A percentile compares a stretch with the other conserved stretches of the same genome.
Evolutionary conservation across 2,888 invertebrate species (phyloP).

Genomic region (Philhelius pedissequus): DNA sequence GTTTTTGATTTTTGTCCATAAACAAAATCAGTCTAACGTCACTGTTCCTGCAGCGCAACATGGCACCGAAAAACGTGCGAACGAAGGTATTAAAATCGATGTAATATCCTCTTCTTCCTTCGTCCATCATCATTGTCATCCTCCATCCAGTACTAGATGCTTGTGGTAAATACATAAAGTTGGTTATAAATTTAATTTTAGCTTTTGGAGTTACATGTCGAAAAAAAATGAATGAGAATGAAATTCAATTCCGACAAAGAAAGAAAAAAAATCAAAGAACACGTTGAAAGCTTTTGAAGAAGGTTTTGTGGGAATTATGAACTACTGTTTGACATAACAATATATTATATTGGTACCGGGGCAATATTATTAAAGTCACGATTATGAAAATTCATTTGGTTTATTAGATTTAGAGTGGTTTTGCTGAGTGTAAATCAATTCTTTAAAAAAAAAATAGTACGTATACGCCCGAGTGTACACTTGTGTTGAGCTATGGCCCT

Average conservation of each 20-base stretch:
- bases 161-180: background rate
- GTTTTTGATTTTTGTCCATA: too few species aligned
- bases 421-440: background rate
- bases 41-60: too few species aligned
- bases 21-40: too few species aligned
- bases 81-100: background rate
- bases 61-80: background rate
- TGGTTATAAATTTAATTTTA: background rate
- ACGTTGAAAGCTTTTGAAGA: background rate
- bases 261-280: background rate
- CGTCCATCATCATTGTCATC: background rate
- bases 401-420: background rate
- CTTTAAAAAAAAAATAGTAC: background rate
- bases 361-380: background rate
- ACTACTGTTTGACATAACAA: background rate
- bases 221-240: background rate
- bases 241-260: background rate
- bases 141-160: background rate
- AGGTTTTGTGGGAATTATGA: background rate
- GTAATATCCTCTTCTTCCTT: background rate
- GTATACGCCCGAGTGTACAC: background rate
- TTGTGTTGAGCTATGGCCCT: background rate
- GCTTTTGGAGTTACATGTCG: background rate
- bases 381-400: background rate
- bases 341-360: background rate